A percentile compares a stretch with the other conserved stretches of the same genome.
phyloP scores from a whole-genome alignment of 2,113 vertebrate species.

The Carlito syrichta region DNA sequence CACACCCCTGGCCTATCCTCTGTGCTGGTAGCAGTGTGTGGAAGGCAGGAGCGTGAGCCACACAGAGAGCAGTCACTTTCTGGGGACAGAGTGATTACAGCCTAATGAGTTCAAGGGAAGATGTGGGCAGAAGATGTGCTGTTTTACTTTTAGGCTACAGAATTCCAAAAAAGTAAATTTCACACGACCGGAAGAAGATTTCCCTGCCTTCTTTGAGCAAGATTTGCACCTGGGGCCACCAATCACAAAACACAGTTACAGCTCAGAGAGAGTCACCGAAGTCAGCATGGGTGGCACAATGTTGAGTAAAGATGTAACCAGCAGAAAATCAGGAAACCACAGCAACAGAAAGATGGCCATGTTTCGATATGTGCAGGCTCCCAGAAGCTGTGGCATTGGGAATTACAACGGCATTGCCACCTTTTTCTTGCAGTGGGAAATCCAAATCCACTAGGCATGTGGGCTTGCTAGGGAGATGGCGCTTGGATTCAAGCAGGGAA shows the following conservation, averaged over 20 bases:
- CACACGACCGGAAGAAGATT: background rate
- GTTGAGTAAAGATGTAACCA: rapidly evolving
- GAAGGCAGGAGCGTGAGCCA: background rate
- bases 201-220: background rate
- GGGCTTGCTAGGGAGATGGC: background rate
- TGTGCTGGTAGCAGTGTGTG: rapidly evolving
- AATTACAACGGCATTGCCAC: background rate
- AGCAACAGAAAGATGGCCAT: too few relatives aligned
- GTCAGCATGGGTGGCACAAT: rapidly evolving
- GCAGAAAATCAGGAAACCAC: rapidly evolving
- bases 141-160: background rate
- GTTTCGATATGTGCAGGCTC: background rate
- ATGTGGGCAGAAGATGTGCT: background rate
- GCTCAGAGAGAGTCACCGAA: background rate
- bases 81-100: too few relatives aligned
- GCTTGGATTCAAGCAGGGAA: background rate
- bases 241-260: background rate
- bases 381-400: background rate
- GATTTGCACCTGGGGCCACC: background rate
- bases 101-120: background rate
- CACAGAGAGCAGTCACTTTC: background rate
- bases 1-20: background rate
- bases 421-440: background rate
- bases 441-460: background rate
- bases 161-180: background rate